phyloP scores from a whole-genome alignment of 2,797 vertebrate species.

The Sciurus vulgaris region DNA sequence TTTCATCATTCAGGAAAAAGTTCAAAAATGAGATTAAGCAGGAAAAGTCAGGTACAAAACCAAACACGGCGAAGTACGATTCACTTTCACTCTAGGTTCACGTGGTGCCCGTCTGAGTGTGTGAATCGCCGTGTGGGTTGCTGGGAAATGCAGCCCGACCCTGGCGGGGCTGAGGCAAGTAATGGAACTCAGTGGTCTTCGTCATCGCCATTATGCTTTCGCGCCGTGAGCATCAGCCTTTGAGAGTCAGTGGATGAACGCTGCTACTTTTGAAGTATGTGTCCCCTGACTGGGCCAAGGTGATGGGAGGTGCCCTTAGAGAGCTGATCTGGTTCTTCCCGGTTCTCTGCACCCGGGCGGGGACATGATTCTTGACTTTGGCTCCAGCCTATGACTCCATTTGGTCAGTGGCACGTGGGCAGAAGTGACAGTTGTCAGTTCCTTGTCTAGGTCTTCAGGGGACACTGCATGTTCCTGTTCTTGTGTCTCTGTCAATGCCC shows the following conservation, averaged over 20 bases:
- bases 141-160: not conserved
- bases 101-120: not conserved
- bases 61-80: not conserved
- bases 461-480: not conserved
- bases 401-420: not conserved
- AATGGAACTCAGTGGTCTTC: not conserved
- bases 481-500: not conserved
- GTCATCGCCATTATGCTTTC: not conserved
- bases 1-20: not conserved
- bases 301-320: accelerated
- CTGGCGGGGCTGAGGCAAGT: not conserved
- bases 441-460: not conserved
- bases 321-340: accelerated
- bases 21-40: not conserved
- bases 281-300: not conserved
- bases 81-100: no score
- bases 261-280: not conserved
- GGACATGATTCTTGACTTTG: not conserved
- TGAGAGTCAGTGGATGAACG: not conserved
- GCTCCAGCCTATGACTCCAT: not conserved
- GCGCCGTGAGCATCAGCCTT: not conserved
- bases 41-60: not conserved
- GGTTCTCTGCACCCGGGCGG: accelerated
- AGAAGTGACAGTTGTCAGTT: not conserved
- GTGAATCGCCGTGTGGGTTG: no score